Percentiles rank a stretch among this genome's conserved stretches.
phyloP scores from a whole-genome alignment of 92 coral and sea anemone species.

The Phenganax marumi region DNA sequence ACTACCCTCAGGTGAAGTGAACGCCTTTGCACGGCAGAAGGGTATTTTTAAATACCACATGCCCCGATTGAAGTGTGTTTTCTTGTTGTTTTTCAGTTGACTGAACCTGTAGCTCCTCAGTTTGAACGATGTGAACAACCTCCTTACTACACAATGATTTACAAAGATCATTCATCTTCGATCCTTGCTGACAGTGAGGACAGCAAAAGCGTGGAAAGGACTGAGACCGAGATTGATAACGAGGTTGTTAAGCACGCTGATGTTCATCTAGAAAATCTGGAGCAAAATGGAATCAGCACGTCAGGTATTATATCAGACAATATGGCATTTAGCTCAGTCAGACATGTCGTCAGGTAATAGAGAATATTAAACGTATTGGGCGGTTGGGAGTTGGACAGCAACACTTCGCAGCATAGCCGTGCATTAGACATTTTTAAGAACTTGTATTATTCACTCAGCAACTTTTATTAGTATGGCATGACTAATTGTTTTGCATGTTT shows the following conservation, averaged over 20 bases:
- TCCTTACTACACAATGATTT: conserved; percentile 74
- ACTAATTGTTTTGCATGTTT: no score
- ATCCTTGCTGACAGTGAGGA: conserved; percentile 28
- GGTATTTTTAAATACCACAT: not conserved
- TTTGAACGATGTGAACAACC: conserved; percentile 94
- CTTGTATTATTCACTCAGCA: no score
- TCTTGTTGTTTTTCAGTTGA: conserved; percentile 54
- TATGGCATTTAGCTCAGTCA: not conserved
- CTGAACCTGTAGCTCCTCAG: conserved; percentile 96
- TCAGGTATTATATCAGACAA: not conserved
- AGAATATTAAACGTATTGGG: no score
- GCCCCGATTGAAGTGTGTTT: not conserved
- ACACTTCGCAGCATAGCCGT: no score
- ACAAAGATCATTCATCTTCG: conserved; percentile 52
- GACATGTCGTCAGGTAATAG: no score
- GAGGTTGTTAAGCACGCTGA: not conserved
- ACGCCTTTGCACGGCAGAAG: no score
- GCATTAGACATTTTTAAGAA: no score
- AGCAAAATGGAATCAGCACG: not conserved
- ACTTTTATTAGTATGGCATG: no score
- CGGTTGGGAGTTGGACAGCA: no score
- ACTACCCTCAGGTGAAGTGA: not conserved
- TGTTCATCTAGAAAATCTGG: not conserved
- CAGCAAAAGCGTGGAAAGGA: conserved; percentile 7
- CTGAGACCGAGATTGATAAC: not conserved